These are phyloP conservation scores for Drosophila kohkoa DNA, from an alignment of 1,140 invertebrate species.

Conservation along the genomic window DNA sequence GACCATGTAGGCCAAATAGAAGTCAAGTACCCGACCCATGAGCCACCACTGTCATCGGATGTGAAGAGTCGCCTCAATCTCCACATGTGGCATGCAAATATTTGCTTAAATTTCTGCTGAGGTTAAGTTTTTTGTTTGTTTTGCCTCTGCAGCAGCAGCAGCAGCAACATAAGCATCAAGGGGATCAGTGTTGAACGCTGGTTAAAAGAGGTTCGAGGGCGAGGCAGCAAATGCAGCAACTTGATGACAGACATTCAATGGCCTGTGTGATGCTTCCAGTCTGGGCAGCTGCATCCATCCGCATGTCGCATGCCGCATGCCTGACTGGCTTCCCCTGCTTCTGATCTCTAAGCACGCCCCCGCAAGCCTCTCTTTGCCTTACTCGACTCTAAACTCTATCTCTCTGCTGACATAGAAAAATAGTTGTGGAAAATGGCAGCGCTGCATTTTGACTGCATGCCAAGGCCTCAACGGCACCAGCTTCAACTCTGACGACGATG, in stretches of 20 bases:
- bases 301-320: too few relatives aligned
- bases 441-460: slow-evolving; percentile 81
- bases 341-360: slow-evolving; percentile 25
- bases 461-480: slow-evolving; percentile 64
- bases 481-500: slow-evolving; percentile 50
- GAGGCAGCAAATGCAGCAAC: slow-evolving; percentile 11
- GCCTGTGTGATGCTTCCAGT: slow-evolving; percentile 49
- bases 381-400: slow-evolving; percentile 2
- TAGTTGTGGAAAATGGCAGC: slow-evolving; percentile 62
- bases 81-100: slow-evolving; percentile 71
- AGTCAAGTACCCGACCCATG: slow-evolving; percentile 18
- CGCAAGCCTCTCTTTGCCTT: neutral
- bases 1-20: slow-evolving; percentile 25
- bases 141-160: slow-evolving; percentile 44
- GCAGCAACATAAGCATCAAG: neutral
- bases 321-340: slow-evolving; percentile 33
- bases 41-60: slow-evolving; percentile 34
- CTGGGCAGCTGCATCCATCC: slow-evolving; percentile 37
- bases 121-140: slow-evolving; percentile 81
- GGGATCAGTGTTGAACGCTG: neutral
- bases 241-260: slow-evolving; percentile 77
- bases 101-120: slow-evolving; percentile 83
- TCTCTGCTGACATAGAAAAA: slow-evolving; percentile 76
- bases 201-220: too few relatives aligned
- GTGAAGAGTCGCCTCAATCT: slow-evolving; percentile 54